Evolutionary conservation across 1,140 invertebrate species (phyloP), one percentile per base, ranked within the genome.

Genomic region (Drosophila pseudoananassae): DNA sequence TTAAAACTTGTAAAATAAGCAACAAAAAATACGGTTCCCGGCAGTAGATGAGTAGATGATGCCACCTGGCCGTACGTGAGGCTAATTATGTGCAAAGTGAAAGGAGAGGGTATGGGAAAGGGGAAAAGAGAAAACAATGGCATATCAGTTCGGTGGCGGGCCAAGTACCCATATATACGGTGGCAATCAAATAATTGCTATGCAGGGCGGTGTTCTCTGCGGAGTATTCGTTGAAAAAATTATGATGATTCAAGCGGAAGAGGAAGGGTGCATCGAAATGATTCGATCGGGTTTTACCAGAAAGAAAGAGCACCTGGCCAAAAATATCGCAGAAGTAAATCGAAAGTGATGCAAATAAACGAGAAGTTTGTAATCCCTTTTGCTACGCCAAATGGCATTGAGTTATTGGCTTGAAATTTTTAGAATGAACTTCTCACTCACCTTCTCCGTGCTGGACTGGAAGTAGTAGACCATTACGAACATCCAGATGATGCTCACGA

Each of bases 381-480:
- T 45, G 12, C 23, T 38, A 1, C 12, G 2, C n/a, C 20, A 20
- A 20, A 20, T n/a, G 12, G 17, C 4, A 6, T 8, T 56, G 52
- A 61, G 59, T 45, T 61, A 56, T 45, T 23, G 1, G 27, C 59
- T 17, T 9, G 9, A 56, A 31, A 7, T 40, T 3, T 53, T 3
- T 29, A 0, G 45, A 29, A 20, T 29, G 12, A n/a, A 43, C 20
- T 2, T 2, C 6, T 8, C 8, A 71, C 89, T 90, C 61, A 92
- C 91, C 91, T 92, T 92, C 54, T 91, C 90, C 27, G 89, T 92
- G 65, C 77, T 92, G 71, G 91, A 75, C 65, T 92, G 91, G 58
- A 92, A 92, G 68, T 91, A 92, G 60, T 92, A 92, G 51, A 92
- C 81, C 90, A 92, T 90, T 45, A 92, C 81, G 57, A 92, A 92